Evolutionary conservation across 2,113 vertebrate genomes (phyloP).

Genomic region (Chloroceryle aenea): DNA sequence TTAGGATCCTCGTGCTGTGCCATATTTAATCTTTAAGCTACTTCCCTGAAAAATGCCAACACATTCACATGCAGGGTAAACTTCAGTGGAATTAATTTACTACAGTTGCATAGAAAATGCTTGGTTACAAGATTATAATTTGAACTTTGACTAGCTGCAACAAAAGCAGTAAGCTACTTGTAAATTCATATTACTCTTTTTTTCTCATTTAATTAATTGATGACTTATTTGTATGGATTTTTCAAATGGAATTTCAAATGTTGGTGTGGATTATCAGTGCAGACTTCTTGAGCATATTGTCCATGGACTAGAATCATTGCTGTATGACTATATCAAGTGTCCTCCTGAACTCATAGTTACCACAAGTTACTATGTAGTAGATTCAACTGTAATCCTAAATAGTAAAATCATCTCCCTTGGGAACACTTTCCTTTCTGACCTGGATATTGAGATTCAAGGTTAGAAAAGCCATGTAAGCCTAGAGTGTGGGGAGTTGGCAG

Average conservation of each 20-base stretch:
- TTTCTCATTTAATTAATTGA: not conserved
- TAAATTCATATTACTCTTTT: not conserved
- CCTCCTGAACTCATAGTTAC: not conserved
- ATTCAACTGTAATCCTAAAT: not conserved
- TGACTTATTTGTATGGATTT: not conserved
- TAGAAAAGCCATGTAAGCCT: not conserved
- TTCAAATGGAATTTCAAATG: not conserved
- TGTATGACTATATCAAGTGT: not conserved
- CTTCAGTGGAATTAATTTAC: not conserved
- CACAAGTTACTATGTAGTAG: not conserved
- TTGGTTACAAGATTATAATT: not conserved
- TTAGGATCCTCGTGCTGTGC: not conserved
- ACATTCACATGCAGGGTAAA: not conserved
- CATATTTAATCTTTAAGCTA: not conserved
- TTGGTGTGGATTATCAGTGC: not conserved
- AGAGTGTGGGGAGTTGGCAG: not conserved
- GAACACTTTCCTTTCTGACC: not conserved
- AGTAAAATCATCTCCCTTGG: not conserved
- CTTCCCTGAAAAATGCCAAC: not conserved
- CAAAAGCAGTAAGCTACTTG: not conserved
- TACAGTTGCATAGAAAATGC: not conserved
- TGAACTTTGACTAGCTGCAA: not conserved
- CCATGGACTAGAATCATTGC: not conserved
- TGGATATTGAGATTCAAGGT: not conserved
- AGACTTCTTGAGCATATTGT: not conserved